Percentiles rank a stretch among this genome's conserved stretches.
These are phyloP conservation scores for Cistogaster globosa DNA, from an alignment of 2,888 invertebrate genomes.

Conservation along the genomic window DNA sequence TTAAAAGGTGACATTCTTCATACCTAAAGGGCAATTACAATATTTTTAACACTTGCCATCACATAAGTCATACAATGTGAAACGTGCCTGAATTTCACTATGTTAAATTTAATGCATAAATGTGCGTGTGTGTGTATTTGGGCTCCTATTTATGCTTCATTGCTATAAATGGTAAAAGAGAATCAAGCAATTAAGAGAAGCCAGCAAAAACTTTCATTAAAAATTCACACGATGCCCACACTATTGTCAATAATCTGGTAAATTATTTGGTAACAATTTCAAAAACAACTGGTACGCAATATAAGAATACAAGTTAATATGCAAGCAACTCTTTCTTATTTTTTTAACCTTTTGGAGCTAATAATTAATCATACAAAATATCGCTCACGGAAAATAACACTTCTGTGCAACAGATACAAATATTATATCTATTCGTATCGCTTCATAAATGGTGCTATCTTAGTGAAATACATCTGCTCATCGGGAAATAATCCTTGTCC, in stretches of 20 bases:
- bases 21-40: constrained; percentile 69
- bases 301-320: neutral
- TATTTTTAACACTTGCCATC: constrained; percentile 69
- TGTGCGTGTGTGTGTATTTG: neutral
- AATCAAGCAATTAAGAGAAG: constrained; percentile 4
- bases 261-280: neutral
- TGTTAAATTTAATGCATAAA: neutral
- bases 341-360: too few species aligned
- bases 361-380: too few species aligned
- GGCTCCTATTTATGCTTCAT: constrained; percentile 47
- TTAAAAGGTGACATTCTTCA: constrained; percentile 66
- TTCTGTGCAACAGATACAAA: too few species aligned
- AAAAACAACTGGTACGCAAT: neutral
- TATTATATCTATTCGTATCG: too few species aligned
- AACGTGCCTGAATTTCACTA: constrained; percentile 58
- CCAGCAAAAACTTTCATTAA: constrained; percentile 31
- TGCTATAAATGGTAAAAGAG: constrained; percentile 29
- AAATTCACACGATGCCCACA: constrained; percentile 28
- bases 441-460: too few species aligned
- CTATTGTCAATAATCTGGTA: neutral
- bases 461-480: too few species aligned
- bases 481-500: too few species aligned
- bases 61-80: constrained; percentile 57
- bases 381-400: too few species aligned
- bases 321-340: too few species aligned